These are phyloP conservation scores for Boulengeromyrus knoepffleri DNA, from an alignment of 2,113 vertebrate species.

Conservation along the genomic window DNA sequence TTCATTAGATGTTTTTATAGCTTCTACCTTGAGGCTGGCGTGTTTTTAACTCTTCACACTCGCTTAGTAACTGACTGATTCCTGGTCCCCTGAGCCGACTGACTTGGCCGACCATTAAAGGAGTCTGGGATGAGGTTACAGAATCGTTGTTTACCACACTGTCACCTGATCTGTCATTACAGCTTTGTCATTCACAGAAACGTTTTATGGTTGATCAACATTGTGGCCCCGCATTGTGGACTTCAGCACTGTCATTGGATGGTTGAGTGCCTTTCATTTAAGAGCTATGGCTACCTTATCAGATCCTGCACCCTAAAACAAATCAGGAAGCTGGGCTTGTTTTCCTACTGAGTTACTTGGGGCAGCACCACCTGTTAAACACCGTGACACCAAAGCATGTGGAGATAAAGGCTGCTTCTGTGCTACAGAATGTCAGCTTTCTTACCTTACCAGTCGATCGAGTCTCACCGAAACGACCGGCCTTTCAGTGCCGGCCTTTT, in stretches of 20 bases:
- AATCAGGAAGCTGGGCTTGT: background rate
- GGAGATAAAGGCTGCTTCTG: background rate
- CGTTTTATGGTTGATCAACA: background rate
- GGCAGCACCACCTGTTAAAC: too few species aligned
- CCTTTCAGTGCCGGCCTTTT: background rate
- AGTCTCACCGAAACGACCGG: background rate
- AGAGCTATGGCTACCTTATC: background rate
- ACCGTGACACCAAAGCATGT: background rate
- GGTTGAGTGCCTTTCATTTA: background rate
- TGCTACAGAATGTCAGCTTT: background rate
- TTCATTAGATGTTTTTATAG: conserved; percentile 13
- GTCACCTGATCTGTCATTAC: background rate
- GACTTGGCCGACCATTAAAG: background rate
- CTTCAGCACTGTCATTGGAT: background rate
- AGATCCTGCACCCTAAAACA: background rate
- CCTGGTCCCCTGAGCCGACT: background rate
- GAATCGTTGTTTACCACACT: background rate
- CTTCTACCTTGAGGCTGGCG: background rate
- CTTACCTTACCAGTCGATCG: background rate
- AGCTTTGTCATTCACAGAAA: background rate
- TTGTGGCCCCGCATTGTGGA: background rate
- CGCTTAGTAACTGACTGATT: background rate
- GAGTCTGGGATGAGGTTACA: background rate
- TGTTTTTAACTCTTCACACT: conserved; percentile 10
- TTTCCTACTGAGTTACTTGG: background rate